phyloP scores from a whole-genome alignment of 92 coral and sea anemone genomes.

The Epizoanthus ramosus region DNA sequence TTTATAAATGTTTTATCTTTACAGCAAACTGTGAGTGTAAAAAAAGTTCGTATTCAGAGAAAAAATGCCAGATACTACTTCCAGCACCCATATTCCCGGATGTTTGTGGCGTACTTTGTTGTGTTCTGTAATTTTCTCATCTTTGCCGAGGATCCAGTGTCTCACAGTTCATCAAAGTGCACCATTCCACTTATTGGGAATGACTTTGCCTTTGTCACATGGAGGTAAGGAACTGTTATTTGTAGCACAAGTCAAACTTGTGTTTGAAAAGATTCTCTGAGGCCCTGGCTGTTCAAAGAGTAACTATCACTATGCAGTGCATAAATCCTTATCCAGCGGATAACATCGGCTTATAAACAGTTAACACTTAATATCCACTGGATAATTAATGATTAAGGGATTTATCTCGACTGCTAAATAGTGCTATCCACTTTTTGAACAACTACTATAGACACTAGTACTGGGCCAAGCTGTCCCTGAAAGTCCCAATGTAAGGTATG shows the following conservation, averaged over 20 bases:
- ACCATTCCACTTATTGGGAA: slow-evolving; percentile 88
- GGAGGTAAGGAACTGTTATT: slow-evolving; percentile 65
- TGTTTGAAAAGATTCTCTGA: too few species aligned
- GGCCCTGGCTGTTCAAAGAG: too few species aligned
- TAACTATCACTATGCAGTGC: too few species aligned
- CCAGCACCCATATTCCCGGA: slow-evolving; percentile 93
- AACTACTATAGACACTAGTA: too few species aligned
- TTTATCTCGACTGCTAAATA: too few species aligned
- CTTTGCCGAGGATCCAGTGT: slow-evolving; percentile 98
- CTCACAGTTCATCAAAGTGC: slow-evolving; percentile 87
- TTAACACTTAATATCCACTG: too few species aligned
- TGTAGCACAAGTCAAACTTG: background rate
- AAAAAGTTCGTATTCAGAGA: slow-evolving; percentile 73
- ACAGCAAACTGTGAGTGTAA: slow-evolving; percentile 36
- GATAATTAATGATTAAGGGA: too few species aligned
- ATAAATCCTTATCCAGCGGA: too few species aligned
- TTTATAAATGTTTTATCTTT: background rate
- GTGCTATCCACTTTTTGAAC: too few species aligned
- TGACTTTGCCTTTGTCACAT: slow-evolving; percentile 86
- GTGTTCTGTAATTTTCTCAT: slow-evolving; percentile 92
- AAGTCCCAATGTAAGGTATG: too few species aligned
- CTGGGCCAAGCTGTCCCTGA: too few species aligned
- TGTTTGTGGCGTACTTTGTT: slow-evolving; percentile 88
- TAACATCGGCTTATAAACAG: too few species aligned
- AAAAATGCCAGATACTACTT: slow-evolving; percentile 93